Base-by-base conservation (phyloP, 2,797 vertebrate genomes). In the Toxotes lorentzi region DNA sequence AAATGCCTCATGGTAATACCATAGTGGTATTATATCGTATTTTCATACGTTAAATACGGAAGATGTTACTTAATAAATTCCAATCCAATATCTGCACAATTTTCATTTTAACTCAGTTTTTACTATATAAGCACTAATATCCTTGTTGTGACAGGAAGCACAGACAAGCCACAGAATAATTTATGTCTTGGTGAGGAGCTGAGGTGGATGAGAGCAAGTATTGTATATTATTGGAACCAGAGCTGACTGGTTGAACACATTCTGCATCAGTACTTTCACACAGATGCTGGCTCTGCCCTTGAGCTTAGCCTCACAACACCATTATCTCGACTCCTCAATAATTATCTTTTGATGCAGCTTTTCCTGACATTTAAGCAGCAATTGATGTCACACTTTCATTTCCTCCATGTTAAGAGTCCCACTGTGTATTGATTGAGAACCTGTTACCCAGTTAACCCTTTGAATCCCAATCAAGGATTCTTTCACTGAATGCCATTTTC, bases 381-480 rank as follows among this genome's bases (percentile, higher is more conserved):
- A 59, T 30, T 83, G 47, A 78, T 83, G 81, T 85, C 65, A 77
- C 47, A 69, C 40, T 34, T 78, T 23, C 4, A 70, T 68, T 61
- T 47, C 64, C 12, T 76, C 65, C 35, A 45, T 53, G 41, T 63
- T 75, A 66, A 70, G 35, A 51, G 65, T 71, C 50, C 61, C 61
- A 40, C 40, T 80, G 74, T 11, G 66, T 66, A 80, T 63, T 86
- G 79, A 89, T 81, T 80, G 68, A 70, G 47, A 81, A 48, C 23
- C 32, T 69, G 73, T 72, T 73, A 56, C 23, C 50, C 65, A 24
- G 41, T 27, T 64, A 54, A 54, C 47, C 30, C 47, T 74, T 23
- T 78, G 53, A 78, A 84, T 79, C 50, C 47, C 34, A 85, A 78
- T 83, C 61, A 74, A 67, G 60, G 35, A 34, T 32, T 59, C 17